Evolutionary conservation across 2,113 vertebrate species (phyloP), one percentile per base, ranked within the genome.

Genomic region (Pachycephala philippinensis): DNA sequence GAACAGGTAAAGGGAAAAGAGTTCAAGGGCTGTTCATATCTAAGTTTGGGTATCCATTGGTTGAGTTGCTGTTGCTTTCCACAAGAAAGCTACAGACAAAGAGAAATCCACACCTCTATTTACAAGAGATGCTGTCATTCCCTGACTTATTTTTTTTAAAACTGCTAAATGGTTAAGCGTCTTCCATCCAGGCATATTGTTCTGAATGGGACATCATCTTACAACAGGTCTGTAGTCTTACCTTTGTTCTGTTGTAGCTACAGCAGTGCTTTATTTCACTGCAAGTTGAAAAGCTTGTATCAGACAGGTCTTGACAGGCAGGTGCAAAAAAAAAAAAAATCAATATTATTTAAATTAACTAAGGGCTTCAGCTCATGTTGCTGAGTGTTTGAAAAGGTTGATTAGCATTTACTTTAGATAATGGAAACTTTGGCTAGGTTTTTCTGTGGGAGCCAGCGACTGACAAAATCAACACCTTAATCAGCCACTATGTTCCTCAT

Each of bases 391-490:
- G 65, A 84, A 69, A 59, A 69, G 31, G 37, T 27, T 49, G 15
- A 91, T 81, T 37, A 93, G 7, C 15, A 31, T 84, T 93, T 77
- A 64, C 63, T n/a, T 71, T 84, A 89, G 26, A 26, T 69, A 76
- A 65, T 65, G 63, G 87, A 64, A 66, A 88, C 24, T 78, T 85
- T 63, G 63, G 33, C 27, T 76, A 35, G 49, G 20, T 42, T 82
- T 90, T 87, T 71, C 24, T 40, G 63, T 54, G 9, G 33, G 44
- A 93, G 18, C 42, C 53, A 47, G 16, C 40, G 56, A 61, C 64
- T 52, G 65, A 75, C 65, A 75, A 87, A 75, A 90, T 54, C 19
- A 75, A 40, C 77, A 74, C 65, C 42, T 75, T 78, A 24, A 71
- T 93, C 49, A 82, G 66, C 47, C 1, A 0, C 35, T 0, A 0